Conservation (phyloP, 2,113 vertebrate genomes). For the Colius striatus region DNA sequence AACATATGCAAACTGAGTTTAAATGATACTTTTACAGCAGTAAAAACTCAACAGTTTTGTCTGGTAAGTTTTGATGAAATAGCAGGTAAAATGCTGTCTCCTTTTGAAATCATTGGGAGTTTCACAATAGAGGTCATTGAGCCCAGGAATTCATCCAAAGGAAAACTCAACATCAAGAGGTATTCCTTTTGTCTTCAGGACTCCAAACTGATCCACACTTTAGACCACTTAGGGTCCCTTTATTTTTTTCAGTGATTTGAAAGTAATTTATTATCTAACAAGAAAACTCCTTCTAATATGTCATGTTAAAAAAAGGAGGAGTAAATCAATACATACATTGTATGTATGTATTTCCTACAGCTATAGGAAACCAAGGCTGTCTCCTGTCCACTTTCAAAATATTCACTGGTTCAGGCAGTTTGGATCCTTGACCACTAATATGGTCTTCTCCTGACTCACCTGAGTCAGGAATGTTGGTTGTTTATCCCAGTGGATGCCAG, state of each 20-base stretch:
- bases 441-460: background rate
- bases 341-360: no score
- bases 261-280: background rate
- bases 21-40: background rate
- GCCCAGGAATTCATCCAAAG: background rate
- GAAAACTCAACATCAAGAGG: background rate
- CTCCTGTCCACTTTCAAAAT: background rate
- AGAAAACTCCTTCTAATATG: rapidly evolving
- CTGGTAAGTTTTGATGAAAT: background rate
- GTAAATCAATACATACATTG: background rate
- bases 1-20: background rate
- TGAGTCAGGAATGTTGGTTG: background rate
- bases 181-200: background rate
- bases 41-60: background rate
- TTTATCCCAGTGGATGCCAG: background rate
- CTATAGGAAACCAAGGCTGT: background rate
- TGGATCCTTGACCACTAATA: background rate
- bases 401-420: background rate
- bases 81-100: background rate
- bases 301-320: background rate
- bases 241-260: background rate
- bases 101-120: background rate
- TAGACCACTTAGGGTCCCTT: background rate
- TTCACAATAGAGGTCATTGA: background rate
- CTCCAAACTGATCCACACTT: background rate